These are phyloP conservation scores for Archilochus colubris DNA, from an alignment of 2,113 vertebrate species.

Conservation along the genomic window DNA sequence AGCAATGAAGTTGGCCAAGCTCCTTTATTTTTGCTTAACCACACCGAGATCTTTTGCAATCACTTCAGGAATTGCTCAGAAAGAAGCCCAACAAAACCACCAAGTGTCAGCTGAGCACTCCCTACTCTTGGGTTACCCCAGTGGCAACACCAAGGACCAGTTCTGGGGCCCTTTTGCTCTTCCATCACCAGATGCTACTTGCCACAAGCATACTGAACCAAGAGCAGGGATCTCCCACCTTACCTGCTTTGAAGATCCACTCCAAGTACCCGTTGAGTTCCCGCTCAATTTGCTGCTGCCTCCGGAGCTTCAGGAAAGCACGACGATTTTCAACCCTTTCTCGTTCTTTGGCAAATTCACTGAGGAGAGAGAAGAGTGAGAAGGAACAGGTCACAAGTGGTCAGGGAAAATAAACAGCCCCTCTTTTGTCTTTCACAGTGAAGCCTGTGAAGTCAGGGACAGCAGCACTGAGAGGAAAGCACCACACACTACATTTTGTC, in stretches of 20 bases:
- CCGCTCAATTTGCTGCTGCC: constrained; percentile 95
- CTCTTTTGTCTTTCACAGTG: background rate
- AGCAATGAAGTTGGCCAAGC: background rate
- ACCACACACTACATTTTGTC: rapidly evolving
- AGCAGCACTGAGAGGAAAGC: background rate
- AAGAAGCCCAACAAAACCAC: background rate
- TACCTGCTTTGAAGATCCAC: constrained; percentile 98
- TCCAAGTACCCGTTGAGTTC: constrained; percentile 95
- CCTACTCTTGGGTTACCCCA: background rate
- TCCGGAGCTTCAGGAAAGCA: constrained; percentile 93
- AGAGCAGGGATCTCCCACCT: background rate
- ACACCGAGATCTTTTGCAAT: background rate
- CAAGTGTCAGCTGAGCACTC: background rate
- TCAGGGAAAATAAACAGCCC: background rate
- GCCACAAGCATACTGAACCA: background rate
- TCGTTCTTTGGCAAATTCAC: constrained; percentile 96
- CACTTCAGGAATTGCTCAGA: background rate
- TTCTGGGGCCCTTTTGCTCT: background rate
- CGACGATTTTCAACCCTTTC: constrained; percentile 95
- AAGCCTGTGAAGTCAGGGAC: background rate
- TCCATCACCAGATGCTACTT: background rate
- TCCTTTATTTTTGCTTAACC: background rate
- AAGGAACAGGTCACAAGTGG: background rate
- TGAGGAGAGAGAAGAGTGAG: constrained; percentile 8
- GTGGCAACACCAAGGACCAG: background rate